phyloP scores from a whole-genome alignment of 2,797 vertebrate species.

The Falco cherrug region DNA sequence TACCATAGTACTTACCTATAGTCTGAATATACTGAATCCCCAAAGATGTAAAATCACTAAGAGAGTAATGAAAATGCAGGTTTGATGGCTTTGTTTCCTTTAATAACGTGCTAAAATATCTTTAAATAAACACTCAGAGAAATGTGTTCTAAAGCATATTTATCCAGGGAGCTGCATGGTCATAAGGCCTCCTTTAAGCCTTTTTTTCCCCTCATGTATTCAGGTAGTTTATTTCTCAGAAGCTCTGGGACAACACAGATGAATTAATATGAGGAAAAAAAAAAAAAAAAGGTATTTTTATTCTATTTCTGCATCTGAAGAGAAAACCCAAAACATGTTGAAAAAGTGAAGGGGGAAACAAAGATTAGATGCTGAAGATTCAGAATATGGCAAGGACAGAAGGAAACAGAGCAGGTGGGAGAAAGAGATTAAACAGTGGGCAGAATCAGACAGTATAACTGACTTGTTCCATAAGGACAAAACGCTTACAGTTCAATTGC shows the following conservation, averaged over 20 bases:
- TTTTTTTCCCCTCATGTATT: neutral
- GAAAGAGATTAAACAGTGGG: conserved; percentile 5
- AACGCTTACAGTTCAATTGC: neutral
- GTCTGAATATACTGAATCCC: neutral
- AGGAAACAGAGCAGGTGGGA: neutral
- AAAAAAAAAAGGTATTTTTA: neutral
- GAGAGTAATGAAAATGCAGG: neutral
- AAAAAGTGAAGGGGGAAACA: neutral
- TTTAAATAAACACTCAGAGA: neutral
- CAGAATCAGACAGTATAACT: neutral
- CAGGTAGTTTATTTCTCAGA: neutral
- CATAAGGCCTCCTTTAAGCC: neutral
- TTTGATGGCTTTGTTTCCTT: neutral
- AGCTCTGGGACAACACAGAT: neutral
- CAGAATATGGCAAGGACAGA: neutral
- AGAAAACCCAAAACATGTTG: neutral
- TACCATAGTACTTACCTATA: neutral
- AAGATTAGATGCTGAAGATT: neutral
- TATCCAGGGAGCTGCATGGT: neutral
- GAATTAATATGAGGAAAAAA: neutral
- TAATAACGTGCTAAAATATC: neutral
- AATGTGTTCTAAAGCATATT: neutral
- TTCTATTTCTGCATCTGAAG: neutral
- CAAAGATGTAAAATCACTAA: neutral
- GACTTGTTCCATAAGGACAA: neutral